These are phyloP conservation scores for Andrena dorsata DNA, from an alignment of 2,888 invertebrate genomes.

Conservation along the genomic window DNA sequence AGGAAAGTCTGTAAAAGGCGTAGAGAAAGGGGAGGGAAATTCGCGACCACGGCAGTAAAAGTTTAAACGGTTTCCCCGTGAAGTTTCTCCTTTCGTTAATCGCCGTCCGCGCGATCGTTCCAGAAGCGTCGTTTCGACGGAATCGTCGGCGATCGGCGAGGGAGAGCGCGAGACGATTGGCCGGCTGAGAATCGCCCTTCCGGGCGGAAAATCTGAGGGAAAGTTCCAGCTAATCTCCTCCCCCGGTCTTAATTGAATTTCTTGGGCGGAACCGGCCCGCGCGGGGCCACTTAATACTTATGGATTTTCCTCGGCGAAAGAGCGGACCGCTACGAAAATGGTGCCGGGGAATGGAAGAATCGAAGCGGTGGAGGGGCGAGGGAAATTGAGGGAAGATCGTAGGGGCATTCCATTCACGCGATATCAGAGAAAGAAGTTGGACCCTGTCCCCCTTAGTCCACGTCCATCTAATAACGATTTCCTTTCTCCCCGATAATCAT, in stretches of 20 bases:
- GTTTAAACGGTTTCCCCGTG: conserved; percentile 30
- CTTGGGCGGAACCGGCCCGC: conserved; percentile 55
- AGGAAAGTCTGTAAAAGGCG: neutral
- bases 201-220: conserved; percentile 58
- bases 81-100: conserved; percentile 66
- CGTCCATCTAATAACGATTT: conserved; percentile 23
- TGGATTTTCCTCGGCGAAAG: conserved; percentile 58
- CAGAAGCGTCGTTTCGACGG: conserved; percentile 24
- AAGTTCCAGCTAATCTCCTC: conserved; percentile 61
- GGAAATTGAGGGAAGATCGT: neutral
- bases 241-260: conserved; percentile 76
- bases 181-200: conserved; percentile 54
- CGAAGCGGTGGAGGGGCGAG: neutral
- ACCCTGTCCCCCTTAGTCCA: neutral
- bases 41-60: conserved; percentile 37
- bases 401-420: conserved; percentile 18
- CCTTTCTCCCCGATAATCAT: neutral
- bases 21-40: conserved; percentile 20
- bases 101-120: conserved; percentile 39
- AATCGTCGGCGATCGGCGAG: conserved; percentile 50
- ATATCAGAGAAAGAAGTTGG: neutral
- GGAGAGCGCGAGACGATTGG: conserved; percentile 44
- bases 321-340: conserved; percentile 20
- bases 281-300: conserved; percentile 61
- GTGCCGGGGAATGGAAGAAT: conserved; percentile 6